Percentiles rank a stretch among this genome's conserved stretches.
Conservation (phyloP, 2,888 invertebrate genomes). For the Orgyia antiqua region DNA sequence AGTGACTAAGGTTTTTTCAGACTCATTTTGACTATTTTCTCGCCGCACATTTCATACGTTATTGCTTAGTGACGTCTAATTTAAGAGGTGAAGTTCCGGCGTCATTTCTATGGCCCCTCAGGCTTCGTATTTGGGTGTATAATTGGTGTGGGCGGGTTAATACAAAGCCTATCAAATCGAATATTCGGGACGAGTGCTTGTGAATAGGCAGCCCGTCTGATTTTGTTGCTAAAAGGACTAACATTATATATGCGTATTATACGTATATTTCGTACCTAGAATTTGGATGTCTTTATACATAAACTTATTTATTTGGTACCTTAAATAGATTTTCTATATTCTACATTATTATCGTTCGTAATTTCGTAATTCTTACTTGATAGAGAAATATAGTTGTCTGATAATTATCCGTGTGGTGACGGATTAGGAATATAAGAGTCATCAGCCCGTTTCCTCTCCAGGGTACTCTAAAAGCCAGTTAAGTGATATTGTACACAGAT, state of each 20-base stretch:
- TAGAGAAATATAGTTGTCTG: no score
- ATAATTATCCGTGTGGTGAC: no score
- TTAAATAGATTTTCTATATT: no score
- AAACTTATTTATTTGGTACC: no score
- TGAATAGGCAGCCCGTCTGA: constrained; percentile 23
- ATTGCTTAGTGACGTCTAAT: constrained; percentile 17
- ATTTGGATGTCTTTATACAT: constrained; percentile 8
- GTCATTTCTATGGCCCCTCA: constrained; percentile 13
- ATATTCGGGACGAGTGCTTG: constrained; percentile 24
- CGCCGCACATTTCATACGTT: constrained; percentile 9
- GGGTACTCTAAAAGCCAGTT: no score
- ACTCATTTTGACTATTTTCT: constrained; percentile 12
- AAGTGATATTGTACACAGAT: no score
- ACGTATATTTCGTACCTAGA: constrained; percentile 9
- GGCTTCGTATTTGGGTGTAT: constrained; percentile 19
- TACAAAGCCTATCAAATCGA: constrained; percentile 25
- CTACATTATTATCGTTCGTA: no score
- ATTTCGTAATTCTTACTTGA: no score
- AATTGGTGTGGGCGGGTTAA: constrained; percentile 26
- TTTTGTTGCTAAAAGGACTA: constrained; percentile 20
- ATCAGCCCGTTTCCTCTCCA: no score
- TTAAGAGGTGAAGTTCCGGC: constrained; percentile 10
- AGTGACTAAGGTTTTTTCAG: constrained; percentile 5
- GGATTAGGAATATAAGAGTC: no score
- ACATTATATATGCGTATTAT: constrained; percentile 8